phyloP scores from a whole-genome alignment of 2,113 vertebrate genomes.

The Laticauda colubrina region DNA sequence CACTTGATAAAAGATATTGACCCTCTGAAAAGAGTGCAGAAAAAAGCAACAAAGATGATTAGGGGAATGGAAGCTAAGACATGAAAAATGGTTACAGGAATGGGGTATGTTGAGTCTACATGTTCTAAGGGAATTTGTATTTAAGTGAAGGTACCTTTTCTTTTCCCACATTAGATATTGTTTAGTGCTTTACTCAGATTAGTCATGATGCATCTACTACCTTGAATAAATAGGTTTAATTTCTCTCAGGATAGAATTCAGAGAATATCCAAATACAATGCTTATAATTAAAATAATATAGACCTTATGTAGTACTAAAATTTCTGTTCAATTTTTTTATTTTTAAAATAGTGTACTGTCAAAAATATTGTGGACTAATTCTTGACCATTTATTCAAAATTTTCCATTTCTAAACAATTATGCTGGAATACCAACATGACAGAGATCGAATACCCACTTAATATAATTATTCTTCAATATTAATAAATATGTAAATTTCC shows the following conservation, averaged over 20 bases:
- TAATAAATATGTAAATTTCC: constrained; percentile 45
- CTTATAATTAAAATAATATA: background rate
- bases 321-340: constrained; percentile 19
- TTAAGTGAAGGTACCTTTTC: background rate
- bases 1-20: too few species aligned
- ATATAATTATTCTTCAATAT: constrained; percentile 38
- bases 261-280: background rate
- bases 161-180: background rate
- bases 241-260: background rate
- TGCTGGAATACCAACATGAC: constrained; percentile 25
- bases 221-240: background rate
- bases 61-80: too few species aligned
- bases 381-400: constrained; percentile 40
- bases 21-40: too few species aligned
- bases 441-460: constrained; percentile 32
- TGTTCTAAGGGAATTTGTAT: background rate
- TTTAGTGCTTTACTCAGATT: background rate
- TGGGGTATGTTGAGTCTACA: too few species aligned
- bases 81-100: too few species aligned
- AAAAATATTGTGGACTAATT: constrained; percentile 47
- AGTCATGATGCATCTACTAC: background rate
- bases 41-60: too few species aligned
- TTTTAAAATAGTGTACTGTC: constrained; percentile 60
- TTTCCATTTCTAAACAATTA: constrained; percentile 32
- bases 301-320: background rate